A percentile compares a stretch with the other conserved stretches of the same genome.
Evolutionary conservation across 2,888 invertebrate species (phyloP).

Genomic region (Epirrita christyi): DNA sequence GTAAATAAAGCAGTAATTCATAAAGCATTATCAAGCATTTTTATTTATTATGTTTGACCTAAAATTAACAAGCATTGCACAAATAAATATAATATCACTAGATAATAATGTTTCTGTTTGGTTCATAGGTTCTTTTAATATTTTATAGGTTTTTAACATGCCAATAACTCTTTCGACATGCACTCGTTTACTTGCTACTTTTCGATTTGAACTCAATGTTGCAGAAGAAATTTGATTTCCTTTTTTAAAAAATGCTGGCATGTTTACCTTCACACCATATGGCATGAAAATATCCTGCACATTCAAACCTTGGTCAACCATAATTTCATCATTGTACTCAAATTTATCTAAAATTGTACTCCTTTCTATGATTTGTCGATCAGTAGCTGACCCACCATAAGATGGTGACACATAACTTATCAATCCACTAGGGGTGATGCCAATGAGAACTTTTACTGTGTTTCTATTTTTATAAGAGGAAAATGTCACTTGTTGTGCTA

Average conservation of each 20-base stretch:
- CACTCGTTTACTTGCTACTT: too few species aligned
- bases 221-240: neutral
- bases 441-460: neutral
- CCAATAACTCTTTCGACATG: neutral
- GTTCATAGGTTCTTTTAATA: constrained; percentile 17
- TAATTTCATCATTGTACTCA: neutral
- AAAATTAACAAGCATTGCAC: constrained; percentile 7
- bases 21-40: too few species aligned
- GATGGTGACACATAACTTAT: neutral
- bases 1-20: too few species aligned
- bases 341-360: constrained; percentile 1
- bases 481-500: neutral
- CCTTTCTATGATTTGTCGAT: constrained; percentile 20
- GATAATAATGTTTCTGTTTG: constrained; percentile 8
- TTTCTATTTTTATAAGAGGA: constrained; percentile 3
- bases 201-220: neutral
- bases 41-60: neutral
- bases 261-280: constrained; percentile 1
- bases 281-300: constrained; percentile 18
- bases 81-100: constrained; percentile 14
- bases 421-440: neutral
- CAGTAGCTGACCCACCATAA: constrained; percentile 18
- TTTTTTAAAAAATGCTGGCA: neutral
- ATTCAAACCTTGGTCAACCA: constrained; percentile 21
- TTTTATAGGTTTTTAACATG: constrained; percentile 15